A percentile compares a stretch with the other conserved stretches of the same genome.
phyloP scores from a whole-genome alignment of 2,888 invertebrate genomes.

The Ormyrus thymus region DNA sequence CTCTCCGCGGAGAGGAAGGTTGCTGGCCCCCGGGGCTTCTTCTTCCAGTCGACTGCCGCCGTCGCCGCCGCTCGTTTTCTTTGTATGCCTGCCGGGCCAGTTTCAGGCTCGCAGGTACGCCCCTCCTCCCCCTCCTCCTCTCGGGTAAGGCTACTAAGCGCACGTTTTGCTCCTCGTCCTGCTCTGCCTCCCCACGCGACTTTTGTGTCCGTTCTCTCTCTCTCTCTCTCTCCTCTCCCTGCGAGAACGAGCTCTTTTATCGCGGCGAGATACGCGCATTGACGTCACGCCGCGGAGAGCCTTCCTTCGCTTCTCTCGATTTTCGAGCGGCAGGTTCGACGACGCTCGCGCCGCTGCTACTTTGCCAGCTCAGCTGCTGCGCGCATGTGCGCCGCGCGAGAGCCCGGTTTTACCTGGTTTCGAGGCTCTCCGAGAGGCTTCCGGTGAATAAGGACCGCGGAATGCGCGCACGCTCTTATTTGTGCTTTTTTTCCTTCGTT shows the following conservation, averaged over 20 bases:
- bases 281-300: background rate
- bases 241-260: background rate
- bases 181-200: constrained; percentile 10
- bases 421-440: no score
- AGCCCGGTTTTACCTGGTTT: no score
- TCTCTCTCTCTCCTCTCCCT: background rate
- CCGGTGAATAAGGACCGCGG: no score
- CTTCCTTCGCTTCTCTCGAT: background rate
- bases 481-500: background rate
- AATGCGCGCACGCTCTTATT: no score
- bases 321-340: constrained; percentile 1
- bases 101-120: constrained; percentile 61
- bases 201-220: constrained; percentile 14
- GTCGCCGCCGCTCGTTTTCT: constrained; percentile 55
- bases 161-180: constrained; percentile 22
- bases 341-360: constrained; percentile 24
- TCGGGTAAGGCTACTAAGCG: no score
- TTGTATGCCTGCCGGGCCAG: constrained; percentile 61
- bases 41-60: constrained; percentile 30
- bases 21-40: constrained; percentile 51
- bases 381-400: no score
- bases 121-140: constrained; percentile 41
- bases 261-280: background rate
- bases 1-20: constrained; percentile 46
- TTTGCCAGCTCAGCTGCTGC: constrained; percentile 9